Conservation (phyloP, 2,113 vertebrate genomes). For the Pseudonaja textilis region DNA sequence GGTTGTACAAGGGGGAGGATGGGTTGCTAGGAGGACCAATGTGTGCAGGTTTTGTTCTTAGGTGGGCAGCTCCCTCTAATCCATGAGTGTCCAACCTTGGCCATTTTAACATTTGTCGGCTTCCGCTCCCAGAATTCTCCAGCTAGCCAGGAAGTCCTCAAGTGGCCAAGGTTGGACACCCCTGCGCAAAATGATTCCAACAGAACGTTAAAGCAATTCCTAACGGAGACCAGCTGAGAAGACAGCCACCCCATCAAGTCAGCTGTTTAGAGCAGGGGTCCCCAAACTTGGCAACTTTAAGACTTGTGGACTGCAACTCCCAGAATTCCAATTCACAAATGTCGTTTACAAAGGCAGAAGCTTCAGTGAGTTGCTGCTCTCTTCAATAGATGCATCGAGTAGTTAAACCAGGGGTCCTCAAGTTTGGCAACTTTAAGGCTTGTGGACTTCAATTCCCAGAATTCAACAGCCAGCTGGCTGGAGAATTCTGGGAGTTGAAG, state of each 20-base stretch:
- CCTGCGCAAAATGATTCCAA: background rate
- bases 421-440: no score
- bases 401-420: no score
- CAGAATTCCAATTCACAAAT: no score
- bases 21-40: background rate
- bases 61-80: background rate
- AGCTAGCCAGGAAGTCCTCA: background rate
- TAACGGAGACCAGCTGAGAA: background rate
- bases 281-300: no score
- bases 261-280: no score
- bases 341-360: no score
- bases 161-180: background rate
- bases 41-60: background rate
- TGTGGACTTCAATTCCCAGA: no score
- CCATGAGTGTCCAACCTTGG: background rate
- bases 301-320: no score
- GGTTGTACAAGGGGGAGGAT: background rate
- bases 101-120: background rate
- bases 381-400: no score
- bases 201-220: background rate
- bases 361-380: no score
- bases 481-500: no score
- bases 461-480: no score
- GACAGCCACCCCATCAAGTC: background rate
- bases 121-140: background rate